Percentiles rank a stretch among this genome's conserved stretches.
These are phyloP conservation scores for Phainopepla nitens DNA, from an alignment of 2,113 vertebrate genomes.

Conservation along the genomic window DNA sequence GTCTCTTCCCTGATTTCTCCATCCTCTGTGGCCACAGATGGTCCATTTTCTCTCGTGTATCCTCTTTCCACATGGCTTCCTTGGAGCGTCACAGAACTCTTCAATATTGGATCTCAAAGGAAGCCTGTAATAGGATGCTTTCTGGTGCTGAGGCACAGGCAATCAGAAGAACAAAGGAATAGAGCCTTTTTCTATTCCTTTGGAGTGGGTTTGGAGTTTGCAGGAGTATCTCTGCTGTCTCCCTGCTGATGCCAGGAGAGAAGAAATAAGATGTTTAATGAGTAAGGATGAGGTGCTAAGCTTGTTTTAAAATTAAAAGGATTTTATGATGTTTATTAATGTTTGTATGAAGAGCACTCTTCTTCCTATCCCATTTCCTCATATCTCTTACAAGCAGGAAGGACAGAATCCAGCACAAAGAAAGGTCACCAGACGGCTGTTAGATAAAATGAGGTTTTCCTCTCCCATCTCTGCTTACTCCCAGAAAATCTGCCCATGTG, in stretches of 20 bases:
- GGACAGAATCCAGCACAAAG: neutral
- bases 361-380: neutral
- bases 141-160: neutral
- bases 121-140: neutral
- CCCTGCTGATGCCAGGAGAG: neutral
- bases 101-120: neutral
- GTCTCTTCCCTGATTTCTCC: neutral
- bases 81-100: neutral
- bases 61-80: neutral
- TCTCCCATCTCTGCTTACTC: neutral
- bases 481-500: rapidly evolving
- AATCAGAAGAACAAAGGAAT: neutral
- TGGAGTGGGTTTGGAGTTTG: neutral
- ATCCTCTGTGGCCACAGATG: neutral
- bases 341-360: neutral
- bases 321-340: neutral
- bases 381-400: neutral
- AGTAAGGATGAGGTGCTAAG: neutral
- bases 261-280: neutral
- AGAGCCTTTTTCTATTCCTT: neutral
- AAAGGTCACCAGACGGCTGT: neutral
- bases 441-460: neutral
- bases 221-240: neutral
- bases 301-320: neutral
- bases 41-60: neutral